Base-by-base conservation (phyloP, 2,113 vertebrate genomes). In the Felis catus region DNA sequence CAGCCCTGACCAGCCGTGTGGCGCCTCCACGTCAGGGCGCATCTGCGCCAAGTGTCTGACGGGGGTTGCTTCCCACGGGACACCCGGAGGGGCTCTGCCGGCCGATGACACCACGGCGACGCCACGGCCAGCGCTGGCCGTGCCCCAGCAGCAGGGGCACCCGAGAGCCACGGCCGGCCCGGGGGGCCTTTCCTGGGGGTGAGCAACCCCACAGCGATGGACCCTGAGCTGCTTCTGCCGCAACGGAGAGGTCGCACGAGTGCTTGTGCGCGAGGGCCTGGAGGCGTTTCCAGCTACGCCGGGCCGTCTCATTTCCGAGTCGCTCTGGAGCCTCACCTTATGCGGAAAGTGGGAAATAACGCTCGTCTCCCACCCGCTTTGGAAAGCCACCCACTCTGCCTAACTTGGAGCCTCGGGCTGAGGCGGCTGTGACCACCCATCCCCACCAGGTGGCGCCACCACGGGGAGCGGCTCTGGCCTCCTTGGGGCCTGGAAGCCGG, bases 221-320 rank as follows among this genome's bases (percentile, higher is more conserved):
- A 25, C 14, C 8, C 74, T 39, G 2, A 8, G 5, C 39, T 39
- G 7, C 7, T n/a, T 51, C 33, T 27, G 1, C 31, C 25, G 9
- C 55, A 2, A 33, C 1, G 10, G 61, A 45, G 45, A 45, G 45
- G 45, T 9, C 45, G 8, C 7, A 3, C 15, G 23, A 36, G 31
- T 0, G 68, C 12, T 39, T 1, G 6, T 4, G 5, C 7, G n/a
- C 10, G 0, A 0, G 16, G 41, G 4, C 41, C 41, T 31, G 58
- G 65, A 1, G 3, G n/a, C 31, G 0, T 23, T 7, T 27, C 16
- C 9, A 0, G 6, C 53, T 2, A 1, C 7, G 70, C 36, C 7
- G 4, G 1, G 3, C 16, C 8, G 2, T 27, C 31, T 15, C 9
- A 7, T 21, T 18, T 15, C 68, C 33, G 10, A 33, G 11, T 21